Base-by-base conservation (phyloP, 2,797 vertebrate species). In the Phylloscopus collybita region DNA sequence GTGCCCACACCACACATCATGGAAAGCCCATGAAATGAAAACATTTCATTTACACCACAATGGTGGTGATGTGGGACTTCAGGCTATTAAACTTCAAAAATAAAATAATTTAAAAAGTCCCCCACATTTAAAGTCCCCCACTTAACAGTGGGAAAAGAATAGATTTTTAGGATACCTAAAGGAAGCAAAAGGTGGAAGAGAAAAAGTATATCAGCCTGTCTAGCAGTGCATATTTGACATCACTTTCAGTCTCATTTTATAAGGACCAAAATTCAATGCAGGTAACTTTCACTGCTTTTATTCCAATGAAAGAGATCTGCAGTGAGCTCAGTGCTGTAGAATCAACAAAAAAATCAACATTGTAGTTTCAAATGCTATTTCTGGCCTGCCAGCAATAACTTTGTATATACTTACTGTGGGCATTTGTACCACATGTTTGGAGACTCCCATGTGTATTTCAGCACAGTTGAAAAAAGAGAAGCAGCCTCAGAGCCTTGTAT, bases 41-140 rank as follows among this genome's bases (percentile, higher is more conserved):
- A 75, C 6, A 32, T 40, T 40, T 40, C 40, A 40, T 40, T 40
- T 40, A 40, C 40, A 40, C 40, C 40, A 40, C 40, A 40, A 40
- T 6, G 7, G 26, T 50, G 44, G 8, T 47, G 61, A 36, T 61
- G n/a, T 38, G n/a, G 38, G 9, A 62, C 4, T 90, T 70, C 12
- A 66, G 27, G 16, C 1, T 45, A 53, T 16, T 42, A 34, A 59
- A 69, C 4, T 42, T 50, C 10, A 82, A 88, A 85, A 81, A 26
- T 16, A 19, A 60, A 73, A 53, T 22, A 61, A 57, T n/a, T 57
- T 57, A 1, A 56, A 47, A 9, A 1, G 0, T 1, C 3, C 3
- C 11, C 13, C 11, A 23, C 16, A 36, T 73, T 73, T 57, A 64
- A 62, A 19, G 21, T 40, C 40, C 2, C 21, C 2, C 21, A 18